These are phyloP conservation scores for Gallinago jamesoni DNA, from an alignment of 2,113 vertebrate genomes.

Conservation along the genomic window DNA sequence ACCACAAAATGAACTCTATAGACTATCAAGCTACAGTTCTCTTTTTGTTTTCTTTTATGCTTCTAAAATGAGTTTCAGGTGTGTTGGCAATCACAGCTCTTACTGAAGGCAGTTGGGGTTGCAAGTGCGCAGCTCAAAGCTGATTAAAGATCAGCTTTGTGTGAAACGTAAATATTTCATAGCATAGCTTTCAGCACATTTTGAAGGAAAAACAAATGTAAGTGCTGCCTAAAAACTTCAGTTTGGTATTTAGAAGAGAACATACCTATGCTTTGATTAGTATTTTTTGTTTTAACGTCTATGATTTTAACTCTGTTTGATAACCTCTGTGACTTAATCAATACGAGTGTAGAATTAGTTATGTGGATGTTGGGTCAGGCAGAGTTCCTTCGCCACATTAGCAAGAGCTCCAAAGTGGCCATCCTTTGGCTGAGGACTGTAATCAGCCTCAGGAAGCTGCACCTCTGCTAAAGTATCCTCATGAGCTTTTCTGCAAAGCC, in stretches of 20 bases:
- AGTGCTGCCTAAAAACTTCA: not conserved
- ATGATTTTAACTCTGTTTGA: not conserved
- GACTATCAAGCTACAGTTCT: not conserved
- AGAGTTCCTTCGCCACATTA: not conserved
- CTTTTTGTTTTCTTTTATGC: not conserved
- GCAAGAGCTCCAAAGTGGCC: not conserved
- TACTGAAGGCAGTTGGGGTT: not conserved
- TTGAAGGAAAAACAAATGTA: not conserved
- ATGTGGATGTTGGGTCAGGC: not conserved
- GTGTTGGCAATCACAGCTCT: not conserved
- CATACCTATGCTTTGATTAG: not conserved
- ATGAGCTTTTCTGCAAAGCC: not conserved
- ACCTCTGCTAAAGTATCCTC: not conserved
- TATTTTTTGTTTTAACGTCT: not conserved
- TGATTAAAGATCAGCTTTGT: conserved; percentile 9
- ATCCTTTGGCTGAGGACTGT: not conserved
- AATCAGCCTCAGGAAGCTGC: not conserved
- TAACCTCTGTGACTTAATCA: not conserved
- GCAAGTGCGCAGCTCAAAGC: not conserved
- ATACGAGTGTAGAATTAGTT: not conserved
- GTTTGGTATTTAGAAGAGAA: not conserved
- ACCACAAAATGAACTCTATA: not conserved
- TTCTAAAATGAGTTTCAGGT: conserved; percentile 16
- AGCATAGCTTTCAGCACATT: not conserved
- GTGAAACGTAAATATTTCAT: conserved; percentile 39